Conservation (phyloP, 2,888 invertebrate species). For the Philereme vetulata region DNA sequence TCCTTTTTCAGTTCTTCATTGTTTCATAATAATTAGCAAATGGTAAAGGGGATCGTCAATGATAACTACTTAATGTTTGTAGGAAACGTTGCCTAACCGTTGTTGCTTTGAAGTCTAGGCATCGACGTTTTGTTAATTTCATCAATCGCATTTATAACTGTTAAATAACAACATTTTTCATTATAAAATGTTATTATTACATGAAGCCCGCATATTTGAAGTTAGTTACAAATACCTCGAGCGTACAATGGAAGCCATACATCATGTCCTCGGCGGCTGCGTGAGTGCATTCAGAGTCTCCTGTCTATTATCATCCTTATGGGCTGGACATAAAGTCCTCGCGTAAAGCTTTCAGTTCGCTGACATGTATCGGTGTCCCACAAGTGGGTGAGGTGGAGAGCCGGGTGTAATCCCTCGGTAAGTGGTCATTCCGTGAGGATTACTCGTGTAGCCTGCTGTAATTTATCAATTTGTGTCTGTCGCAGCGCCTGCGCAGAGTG, state of each 20-base stretch:
- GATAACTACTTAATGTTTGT: no score
- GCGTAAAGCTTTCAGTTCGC: slow-evolving; percentile 2
- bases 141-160: slow-evolving; percentile 48
- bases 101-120: neutral
- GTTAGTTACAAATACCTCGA: slow-evolving; percentile 54
- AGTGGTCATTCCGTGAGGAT: slow-evolving; percentile 69
- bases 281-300: slow-evolving; percentile 16
- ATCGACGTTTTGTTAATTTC: slow-evolving; percentile 25
- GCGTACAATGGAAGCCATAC: slow-evolving; percentile 57
- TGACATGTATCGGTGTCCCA: slow-evolving; percentile 7
- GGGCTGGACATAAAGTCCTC: slow-evolving; percentile 16
- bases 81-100: no score
- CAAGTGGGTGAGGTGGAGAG: slow-evolving; percentile 33
- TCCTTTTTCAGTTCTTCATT: no score
- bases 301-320: slow-evolving; percentile 27
- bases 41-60: no score
- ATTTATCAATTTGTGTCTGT: slow-evolving; percentile 70
- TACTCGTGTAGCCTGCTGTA: slow-evolving; percentile 63
- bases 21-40: no score
- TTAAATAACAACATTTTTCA: slow-evolving; percentile 64
- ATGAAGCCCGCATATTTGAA: slow-evolving; percentile 56
- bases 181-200: slow-evolving; percentile 65
- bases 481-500: slow-evolving; percentile 13
- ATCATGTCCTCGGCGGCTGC: slow-evolving; percentile 46
- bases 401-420: slow-evolving; percentile 63